Evolutionary conservation across 1,140 invertebrate species (phyloP).

Genomic region (Halotydeus destructor): DNA sequence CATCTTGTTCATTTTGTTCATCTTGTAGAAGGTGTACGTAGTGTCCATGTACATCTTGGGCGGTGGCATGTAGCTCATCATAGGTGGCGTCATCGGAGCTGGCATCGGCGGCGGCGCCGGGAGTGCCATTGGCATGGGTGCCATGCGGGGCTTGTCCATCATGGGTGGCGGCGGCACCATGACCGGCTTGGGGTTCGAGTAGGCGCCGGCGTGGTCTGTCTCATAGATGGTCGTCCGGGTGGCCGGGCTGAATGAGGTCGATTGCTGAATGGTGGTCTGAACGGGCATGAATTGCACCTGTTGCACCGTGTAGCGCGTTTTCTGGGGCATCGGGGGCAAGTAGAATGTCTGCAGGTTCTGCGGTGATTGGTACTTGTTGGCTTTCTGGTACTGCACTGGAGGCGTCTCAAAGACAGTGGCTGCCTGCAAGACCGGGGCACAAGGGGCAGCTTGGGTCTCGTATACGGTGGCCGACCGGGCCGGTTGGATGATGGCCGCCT

Average conservation of each 20-base stretch:
- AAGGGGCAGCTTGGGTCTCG: no score
- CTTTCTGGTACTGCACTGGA: no score
- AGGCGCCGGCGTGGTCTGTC: constrained; percentile 6
- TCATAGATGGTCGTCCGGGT: constrained; percentile 4
- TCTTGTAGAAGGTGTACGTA: no score
- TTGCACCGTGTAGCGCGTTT: background rate
- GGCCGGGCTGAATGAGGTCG: constrained; percentile 6
- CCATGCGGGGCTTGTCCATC: background rate
- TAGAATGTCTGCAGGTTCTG: no score
- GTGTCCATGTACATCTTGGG: background rate
- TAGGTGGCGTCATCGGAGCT: background rate
- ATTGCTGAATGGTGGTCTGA: constrained; percentile 4
- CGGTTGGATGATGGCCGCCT: no score
- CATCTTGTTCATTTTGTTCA: no score
- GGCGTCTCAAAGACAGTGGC: no score
- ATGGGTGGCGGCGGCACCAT: background rate
- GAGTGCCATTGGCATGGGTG: background rate
- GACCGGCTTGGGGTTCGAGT: background rate
- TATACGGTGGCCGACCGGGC: no score
- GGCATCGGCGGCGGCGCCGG: background rate
- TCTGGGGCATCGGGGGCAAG: constrained; percentile 2
- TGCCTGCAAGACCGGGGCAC: no score
- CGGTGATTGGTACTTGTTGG: no score
- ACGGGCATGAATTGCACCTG: constrained; percentile 5
- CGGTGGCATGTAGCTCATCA: background rate